phyloP scores from a whole-genome alignment of 2,888 invertebrate genomes.

The Scrobipalpa costella region DNA sequence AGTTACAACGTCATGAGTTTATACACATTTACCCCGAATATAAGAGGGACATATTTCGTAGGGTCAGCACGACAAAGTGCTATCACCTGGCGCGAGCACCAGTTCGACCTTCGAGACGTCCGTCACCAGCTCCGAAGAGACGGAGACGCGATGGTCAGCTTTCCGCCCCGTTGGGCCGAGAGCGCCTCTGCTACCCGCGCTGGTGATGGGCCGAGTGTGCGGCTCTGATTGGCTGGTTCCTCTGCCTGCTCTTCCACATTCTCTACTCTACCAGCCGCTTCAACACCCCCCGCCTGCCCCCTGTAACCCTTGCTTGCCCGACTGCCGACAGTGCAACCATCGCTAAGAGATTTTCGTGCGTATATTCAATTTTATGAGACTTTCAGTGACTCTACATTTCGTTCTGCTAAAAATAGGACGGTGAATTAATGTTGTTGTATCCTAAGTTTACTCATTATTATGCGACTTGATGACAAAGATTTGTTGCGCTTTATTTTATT shows the following conservation, averaged over 20 bases:
- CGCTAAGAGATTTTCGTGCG: conserved; percentile 43
- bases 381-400: conserved; percentile 4
- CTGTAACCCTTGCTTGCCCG: conserved; percentile 69
- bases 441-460: neutral
- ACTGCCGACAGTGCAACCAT: conserved; percentile 74
- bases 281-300: conserved; percentile 62
- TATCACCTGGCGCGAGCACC: conserved; percentile 43
- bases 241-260: conserved; percentile 64
- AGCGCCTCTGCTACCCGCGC: conserved; percentile 69
- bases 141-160: conserved; percentile 70
- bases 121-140: conserved; percentile 65
- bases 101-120: conserved; percentile 57
- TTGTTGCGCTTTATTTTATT: conserved; percentile 6
- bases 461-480: neutral
- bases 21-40: too few relatives aligned
- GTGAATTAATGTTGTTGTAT: neutral
- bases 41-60: conserved; percentile 40
- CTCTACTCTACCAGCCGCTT: conserved; percentile 62
- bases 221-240: conserved; percentile 78
- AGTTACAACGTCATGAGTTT: too few relatives aligned
- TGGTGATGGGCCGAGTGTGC: conserved; percentile 77
- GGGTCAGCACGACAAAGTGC: conserved; percentile 60
- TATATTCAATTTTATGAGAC: neutral
- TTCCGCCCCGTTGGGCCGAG: conserved; percentile 75
- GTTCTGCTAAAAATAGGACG: neutral